These are phyloP conservation scores for Mesoclemmys tuberculata DNA, from an alignment of 2,113 vertebrate genomes.

Conservation along the genomic window DNA sequence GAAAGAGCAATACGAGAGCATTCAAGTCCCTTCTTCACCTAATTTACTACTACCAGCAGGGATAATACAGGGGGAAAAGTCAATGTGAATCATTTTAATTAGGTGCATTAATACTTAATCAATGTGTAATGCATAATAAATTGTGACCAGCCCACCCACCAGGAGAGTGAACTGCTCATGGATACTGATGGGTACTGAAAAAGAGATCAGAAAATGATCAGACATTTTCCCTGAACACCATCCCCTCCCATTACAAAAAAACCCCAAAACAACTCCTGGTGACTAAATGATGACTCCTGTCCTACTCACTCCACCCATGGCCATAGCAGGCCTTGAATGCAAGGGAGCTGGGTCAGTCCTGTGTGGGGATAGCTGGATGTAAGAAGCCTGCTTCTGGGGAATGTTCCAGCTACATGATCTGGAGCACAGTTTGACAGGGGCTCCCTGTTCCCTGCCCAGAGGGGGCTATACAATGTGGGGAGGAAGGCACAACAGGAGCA, in stretches of 20 bases:
- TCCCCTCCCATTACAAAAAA: not conserved
- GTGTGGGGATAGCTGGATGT: not conserved
- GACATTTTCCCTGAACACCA: not conserved
- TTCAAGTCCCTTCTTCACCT: constrained; percentile 13
- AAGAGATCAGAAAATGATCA: not conserved
- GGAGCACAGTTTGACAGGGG: not conserved
- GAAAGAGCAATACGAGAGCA: not conserved
- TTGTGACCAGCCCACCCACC: not conserved
- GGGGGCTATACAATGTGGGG: not conserved
- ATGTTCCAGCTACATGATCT: fast-evolving
- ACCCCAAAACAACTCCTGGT: not conserved
- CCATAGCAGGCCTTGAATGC: not conserved
- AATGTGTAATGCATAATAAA: constrained; percentile 19
- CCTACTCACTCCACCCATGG: not conserved
- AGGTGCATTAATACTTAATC: constrained; percentile 36
- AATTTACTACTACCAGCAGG: constrained; percentile 1
- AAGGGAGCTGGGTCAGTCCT: not conserved
- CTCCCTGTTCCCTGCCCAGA: not conserved
- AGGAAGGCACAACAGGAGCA: not conserved
- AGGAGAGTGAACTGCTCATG: not conserved
- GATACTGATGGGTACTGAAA: not conserved
- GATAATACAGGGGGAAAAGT: not conserved
- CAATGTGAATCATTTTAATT: constrained; percentile 39
- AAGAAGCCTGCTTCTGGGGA: not conserved
- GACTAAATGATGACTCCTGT: not conserved